These are phyloP conservation scores for Pseudococcus longispinus DNA, from an alignment of 2,888 invertebrate genomes.

Conservation along the genomic window DNA sequence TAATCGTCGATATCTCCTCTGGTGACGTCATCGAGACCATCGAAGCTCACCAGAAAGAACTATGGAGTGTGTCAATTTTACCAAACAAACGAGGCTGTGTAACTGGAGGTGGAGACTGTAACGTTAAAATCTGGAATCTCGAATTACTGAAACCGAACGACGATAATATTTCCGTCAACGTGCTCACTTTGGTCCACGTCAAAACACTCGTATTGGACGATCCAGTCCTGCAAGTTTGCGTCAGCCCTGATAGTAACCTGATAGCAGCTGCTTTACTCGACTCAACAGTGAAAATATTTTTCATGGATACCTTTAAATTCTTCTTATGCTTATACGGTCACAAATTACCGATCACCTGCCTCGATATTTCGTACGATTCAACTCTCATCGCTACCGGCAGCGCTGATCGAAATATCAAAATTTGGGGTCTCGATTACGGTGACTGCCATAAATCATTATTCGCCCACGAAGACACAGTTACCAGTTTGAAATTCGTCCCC, in stretches of 20 bases:
- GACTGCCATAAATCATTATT: constrained; percentile 95
- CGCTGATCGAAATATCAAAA: constrained; percentile 92
- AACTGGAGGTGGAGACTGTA: constrained; percentile 87
- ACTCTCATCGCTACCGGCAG: constrained; percentile 91
- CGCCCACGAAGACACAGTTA: constrained; percentile 95
- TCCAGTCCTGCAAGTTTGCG: constrained; percentile 80
- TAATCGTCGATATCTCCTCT: constrained; percentile 84
- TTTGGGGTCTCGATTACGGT: constrained; percentile 99
- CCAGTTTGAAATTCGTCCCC: constrained; percentile 86
- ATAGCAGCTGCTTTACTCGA: constrained; percentile 90
- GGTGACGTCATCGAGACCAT: constrained; percentile 83
- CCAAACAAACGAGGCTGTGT: constrained; percentile 86
- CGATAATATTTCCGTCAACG: constrained; percentile 60
- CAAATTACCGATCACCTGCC: constrained; percentile 88
- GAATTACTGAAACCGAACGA: constrained; percentile 69
- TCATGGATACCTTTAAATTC: constrained; percentile 92
- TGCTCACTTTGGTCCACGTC: constrained; percentile 79
- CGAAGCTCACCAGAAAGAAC: constrained; percentile 80
- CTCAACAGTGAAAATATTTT: constrained; percentile 94
- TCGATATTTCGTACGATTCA: constrained; percentile 92
- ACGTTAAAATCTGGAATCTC: constrained; percentile 93
- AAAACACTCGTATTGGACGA: constrained; percentile 88
- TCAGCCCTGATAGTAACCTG: constrained; percentile 85
- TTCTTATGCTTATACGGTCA: constrained; percentile 95
- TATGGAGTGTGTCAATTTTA: constrained; percentile 78